Evolutionary conservation across 2,797 vertebrate species (phyloP).

Genomic region (Podarcis lilfordi): DNA sequence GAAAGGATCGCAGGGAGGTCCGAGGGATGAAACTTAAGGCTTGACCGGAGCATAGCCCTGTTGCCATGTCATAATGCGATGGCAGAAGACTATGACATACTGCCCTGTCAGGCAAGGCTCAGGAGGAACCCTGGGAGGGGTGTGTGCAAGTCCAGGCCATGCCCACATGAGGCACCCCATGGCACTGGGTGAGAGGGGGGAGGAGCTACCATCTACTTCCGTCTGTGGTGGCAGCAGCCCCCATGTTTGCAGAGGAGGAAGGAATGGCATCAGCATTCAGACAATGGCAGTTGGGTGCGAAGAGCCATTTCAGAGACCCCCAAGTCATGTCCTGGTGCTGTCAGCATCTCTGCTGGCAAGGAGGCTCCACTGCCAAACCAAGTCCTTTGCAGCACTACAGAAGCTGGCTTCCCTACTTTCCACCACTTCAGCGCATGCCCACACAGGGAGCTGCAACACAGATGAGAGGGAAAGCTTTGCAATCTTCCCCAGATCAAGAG

Average conservation of each 20-base stretch:
- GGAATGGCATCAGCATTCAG: background rate
- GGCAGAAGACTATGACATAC: background rate
- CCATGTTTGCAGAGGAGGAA: background rate
- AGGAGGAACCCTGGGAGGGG: background rate
- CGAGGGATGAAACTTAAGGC: background rate
- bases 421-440: background rate
- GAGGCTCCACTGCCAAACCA: background rate
- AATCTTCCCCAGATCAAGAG: background rate
- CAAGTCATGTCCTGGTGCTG: background rate
- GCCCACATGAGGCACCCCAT: too few species aligned
- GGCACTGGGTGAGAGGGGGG: background rate
- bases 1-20: background rate
- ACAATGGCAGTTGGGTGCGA: background rate
- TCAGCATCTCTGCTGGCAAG: background rate
- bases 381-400: background rate
- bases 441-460: background rate
- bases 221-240: background rate
- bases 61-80: background rate
- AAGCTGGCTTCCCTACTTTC: too few species aligned
- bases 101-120: background rate
- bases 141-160: too few species aligned
- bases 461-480: background rate
- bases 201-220: too few species aligned
- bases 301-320: background rate
- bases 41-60: background rate